A percentile compares a stretch with the other conserved stretches of the same genome.
Evolutionary conservation across 2,888 invertebrate genomes (phyloP).

Genomic region (Aleiodes leptofemur): DNA sequence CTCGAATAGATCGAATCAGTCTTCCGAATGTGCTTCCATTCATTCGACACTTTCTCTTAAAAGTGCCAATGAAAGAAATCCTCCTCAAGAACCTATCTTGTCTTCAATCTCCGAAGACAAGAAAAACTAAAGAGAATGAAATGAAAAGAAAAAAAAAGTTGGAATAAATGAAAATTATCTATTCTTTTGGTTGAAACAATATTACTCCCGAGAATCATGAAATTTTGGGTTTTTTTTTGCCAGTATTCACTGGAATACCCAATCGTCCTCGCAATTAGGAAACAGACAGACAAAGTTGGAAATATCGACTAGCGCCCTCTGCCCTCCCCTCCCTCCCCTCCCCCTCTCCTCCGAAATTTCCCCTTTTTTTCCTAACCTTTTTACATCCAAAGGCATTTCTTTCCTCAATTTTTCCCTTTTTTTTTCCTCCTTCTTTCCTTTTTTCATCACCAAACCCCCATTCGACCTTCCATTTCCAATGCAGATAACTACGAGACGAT

Average conservation of each 20-base stretch:
- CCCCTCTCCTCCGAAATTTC: too few relatives aligned
- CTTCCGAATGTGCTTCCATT: constrained; percentile 45
- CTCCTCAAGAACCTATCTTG: too few relatives aligned
- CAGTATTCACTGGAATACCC: constrained; percentile 47
- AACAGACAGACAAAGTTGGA: constrained; percentile 30
- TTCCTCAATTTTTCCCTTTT: constrained; percentile 28
- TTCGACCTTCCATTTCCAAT: constrained; percentile 53
- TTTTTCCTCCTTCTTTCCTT: constrained; percentile 32
- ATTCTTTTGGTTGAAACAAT: constrained; percentile 34
- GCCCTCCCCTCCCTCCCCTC: background rate
- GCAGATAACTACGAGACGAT: constrained; percentile 50
- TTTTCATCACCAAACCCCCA: constrained; percentile 25
- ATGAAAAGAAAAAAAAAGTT: constrained; percentile 33
- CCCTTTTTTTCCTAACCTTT: constrained; percentile 15
- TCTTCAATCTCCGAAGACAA: background rate
- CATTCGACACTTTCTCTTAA: constrained; percentile 30
- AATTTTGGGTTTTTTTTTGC: background rate
- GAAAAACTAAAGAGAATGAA: constrained; percentile 34
- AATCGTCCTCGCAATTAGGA: constrained; percentile 52
- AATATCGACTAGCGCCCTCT: constrained; percentile 35
- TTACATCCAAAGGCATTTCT: constrained; percentile 8
- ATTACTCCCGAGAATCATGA: background rate
- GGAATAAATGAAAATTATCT: constrained; percentile 40
- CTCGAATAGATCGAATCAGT: constrained; percentile 54
- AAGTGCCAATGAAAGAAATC: background rate